phyloP scores from a whole-genome alignment of 2,888 invertebrate genomes.

The Baccha elongata region DNA sequence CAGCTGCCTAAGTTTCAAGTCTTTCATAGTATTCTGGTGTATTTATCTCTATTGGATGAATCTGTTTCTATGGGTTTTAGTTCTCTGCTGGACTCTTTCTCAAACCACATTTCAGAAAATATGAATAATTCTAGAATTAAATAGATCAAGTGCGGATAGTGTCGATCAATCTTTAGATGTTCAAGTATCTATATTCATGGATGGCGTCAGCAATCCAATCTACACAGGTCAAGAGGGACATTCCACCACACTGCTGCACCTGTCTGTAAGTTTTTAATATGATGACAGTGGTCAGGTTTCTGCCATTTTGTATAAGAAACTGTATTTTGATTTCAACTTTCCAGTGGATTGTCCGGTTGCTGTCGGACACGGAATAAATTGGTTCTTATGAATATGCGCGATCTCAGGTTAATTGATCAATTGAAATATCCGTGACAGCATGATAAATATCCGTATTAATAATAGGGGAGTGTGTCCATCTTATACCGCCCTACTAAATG shows the following conservation, averaged over 20 bases:
- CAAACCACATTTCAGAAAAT: neutral
- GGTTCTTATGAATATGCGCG: slow-evolving; percentile 40
- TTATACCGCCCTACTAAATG: slow-evolving; percentile 37
- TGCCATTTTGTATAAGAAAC: slow-evolving; percentile 29
- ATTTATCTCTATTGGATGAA: neutral
- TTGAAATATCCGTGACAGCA: slow-evolving; percentile 64
- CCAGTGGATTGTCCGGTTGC: slow-evolving; percentile 55
- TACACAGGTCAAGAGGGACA: slow-evolving; percentile 64
- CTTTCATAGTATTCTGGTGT: neutral
- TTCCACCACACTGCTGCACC: slow-evolving; percentile 11
- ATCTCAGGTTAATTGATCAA: slow-evolving; percentile 59
- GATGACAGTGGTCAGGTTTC: slow-evolving; percentile 41
- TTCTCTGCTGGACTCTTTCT: neutral
- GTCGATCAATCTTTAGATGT: slow-evolving; percentile 56
- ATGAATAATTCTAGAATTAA: slow-evolving; percentile 35
- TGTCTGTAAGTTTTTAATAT: neutral
- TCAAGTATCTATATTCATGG: slow-evolving; percentile 10
- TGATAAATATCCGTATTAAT: slow-evolving; percentile 45
- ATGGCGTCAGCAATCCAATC: slow-evolving; percentile 57
- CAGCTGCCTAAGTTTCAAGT: neutral
- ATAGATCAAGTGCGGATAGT: slow-evolving; percentile 53
- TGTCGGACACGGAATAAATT: slow-evolving; percentile 49
- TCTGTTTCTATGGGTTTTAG: neutral
- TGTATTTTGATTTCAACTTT: slow-evolving; percentile 64
- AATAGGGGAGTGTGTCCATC: neutral